Conservation (phyloP, 2,113 vertebrate species). For the Poicephalus gulielmi region DNA sequence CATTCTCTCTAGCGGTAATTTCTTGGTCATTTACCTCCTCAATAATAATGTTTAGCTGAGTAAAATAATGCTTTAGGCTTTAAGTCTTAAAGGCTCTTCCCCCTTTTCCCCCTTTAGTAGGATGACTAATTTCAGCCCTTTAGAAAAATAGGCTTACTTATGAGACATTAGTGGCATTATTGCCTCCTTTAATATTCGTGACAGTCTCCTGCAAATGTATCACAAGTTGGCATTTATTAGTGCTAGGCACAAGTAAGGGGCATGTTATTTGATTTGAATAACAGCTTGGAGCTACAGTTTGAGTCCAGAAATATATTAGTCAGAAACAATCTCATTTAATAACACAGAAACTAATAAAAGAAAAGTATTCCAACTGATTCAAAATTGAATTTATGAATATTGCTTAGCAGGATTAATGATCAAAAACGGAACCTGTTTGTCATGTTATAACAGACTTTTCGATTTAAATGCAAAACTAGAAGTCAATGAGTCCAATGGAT, state of each 20-base stretch:
- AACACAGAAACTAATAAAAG: constrained; percentile 99
- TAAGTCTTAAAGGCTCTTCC: constrained; percentile 64
- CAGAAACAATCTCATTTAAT: constrained; percentile 99
- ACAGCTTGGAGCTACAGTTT: constrained; percentile 93
- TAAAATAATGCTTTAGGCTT: constrained; percentile 66
- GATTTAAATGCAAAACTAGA: constrained; percentile 83
- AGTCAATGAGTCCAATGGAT: constrained; percentile 74
- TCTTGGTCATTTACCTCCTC: constrained; percentile 41
- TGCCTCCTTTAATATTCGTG: constrained; percentile 85
- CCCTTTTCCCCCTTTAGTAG: constrained; percentile 24
- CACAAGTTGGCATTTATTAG: constrained; percentile 98
- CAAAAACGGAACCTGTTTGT: constrained; percentile 89
- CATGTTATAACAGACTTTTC: constrained; percentile 80
- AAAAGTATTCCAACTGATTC: constrained; percentile 91
- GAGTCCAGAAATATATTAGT: constrained; percentile 97
- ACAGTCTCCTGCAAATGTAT: constrained; percentile 93
- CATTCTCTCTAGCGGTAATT: constrained; percentile 43
- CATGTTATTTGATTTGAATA: constrained; percentile 99
- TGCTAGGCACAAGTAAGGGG: constrained; percentile 95
- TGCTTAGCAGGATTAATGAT: constrained; percentile 91
- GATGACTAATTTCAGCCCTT: constrained; percentile 75
- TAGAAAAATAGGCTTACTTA: constrained; percentile 82
- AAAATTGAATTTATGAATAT: constrained; percentile 99
- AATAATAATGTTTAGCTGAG: constrained; percentile 55
- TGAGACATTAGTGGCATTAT: constrained; percentile 83